Percentiles rank a stretch among this genome's conserved stretches.
Conservation (phyloP, 2,113 vertebrate genomes). For the Heterochromis multidens region DNA sequence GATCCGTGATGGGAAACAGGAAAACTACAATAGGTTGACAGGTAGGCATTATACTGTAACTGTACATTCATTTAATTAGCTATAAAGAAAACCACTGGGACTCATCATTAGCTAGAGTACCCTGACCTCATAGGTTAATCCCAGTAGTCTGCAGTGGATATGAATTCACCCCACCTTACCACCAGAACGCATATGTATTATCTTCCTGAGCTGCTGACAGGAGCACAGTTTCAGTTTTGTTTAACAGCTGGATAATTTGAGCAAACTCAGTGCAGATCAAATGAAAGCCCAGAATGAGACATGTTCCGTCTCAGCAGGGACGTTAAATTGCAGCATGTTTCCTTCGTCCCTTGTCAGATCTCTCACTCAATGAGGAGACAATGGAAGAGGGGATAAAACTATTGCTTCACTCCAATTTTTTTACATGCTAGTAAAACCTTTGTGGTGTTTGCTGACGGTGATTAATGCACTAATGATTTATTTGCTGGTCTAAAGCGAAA, state of each 20-base stretch:
- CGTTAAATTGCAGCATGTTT: constrained; percentile 2
- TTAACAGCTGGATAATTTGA: constrained; percentile 40
- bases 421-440: neutral
- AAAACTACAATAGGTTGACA: neutral
- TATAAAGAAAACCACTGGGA: constrained; percentile 2
- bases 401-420: neutral
- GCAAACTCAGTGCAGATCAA: neutral
- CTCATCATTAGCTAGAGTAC: constrained; percentile 29
- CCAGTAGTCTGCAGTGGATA: neutral
- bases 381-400: neutral
- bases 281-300: neutral
- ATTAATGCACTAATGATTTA: neutral
- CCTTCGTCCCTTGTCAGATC: neutral
- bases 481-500: neutral
- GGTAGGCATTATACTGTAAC: neutral
- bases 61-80: constrained; percentile 40
- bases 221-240: constrained; percentile 11
- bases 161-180: neutral
- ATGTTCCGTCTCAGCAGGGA: neutral
- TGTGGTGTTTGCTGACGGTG: neutral
- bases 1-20: neutral
- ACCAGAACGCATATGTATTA: neutral
- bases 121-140: constrained; percentile 24
- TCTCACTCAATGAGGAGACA: too few species aligned
- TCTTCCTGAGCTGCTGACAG: constrained; percentile 4